Evolutionary conservation across 2,113 vertebrate species (phyloP).

Genomic region (Coptodon rendalli): DNA sequence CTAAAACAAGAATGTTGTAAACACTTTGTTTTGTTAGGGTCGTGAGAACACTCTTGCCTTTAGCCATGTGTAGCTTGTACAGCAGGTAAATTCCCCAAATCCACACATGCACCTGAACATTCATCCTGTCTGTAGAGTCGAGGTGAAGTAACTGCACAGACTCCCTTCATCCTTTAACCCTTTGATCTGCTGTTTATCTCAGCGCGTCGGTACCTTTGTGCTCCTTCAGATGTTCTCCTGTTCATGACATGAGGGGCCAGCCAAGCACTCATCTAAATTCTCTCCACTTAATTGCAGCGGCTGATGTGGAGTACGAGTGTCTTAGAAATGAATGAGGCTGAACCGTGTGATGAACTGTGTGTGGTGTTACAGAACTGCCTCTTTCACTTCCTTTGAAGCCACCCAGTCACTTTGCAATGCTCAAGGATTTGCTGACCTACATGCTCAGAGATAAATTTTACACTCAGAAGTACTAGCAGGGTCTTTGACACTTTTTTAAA

Average conservation of each 20-base stretch:
- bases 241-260: slow-evolving; percentile 22
- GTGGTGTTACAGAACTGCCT: not conserved
- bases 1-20: not conserved
- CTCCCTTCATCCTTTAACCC: not conserved
- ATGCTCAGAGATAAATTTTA: slow-evolving; percentile 1
- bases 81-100: not conserved
- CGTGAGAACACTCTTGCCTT: not conserved
- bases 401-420: not conserved
- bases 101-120: not conserved
- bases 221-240: not conserved
- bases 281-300: slow-evolving; percentile 25
- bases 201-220: not conserved
- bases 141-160: not conserved
- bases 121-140: not conserved
- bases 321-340: not conserved
- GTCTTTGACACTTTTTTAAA: not conserved
- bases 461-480: not conserved
- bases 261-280: slow-evolving; percentile 37
- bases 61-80: not conserved
- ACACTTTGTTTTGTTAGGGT: not conserved
- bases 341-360: not conserved
- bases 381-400: not conserved
- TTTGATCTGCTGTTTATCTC: not conserved
- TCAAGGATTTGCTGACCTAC: slow-evolving; percentile 27
- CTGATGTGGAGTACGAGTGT: not conserved